phyloP scores from a whole-genome alignment of 1,140 invertebrate genomes.

The Mycetomoellerius zeteki region DNA sequence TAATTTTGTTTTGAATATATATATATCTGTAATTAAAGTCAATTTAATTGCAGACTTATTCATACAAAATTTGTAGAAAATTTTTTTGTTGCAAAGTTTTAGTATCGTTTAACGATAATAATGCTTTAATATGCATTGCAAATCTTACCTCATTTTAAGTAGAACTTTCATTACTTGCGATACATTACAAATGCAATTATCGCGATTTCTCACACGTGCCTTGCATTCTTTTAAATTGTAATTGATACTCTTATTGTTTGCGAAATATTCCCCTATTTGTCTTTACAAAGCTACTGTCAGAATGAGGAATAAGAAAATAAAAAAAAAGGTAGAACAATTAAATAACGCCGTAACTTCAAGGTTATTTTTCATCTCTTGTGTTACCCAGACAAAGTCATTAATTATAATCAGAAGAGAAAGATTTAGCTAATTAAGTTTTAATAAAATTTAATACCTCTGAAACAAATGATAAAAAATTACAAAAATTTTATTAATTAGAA shows the following conservation, averaged over 20 bases:
- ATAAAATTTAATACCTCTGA: neutral
- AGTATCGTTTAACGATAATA: neutral
- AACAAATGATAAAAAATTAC: neutral
- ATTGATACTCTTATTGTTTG: neutral
- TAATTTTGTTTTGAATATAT: neutral
- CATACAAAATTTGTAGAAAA: neutral
- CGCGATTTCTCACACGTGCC: slow-evolving; percentile 7
- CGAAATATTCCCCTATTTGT: neutral
- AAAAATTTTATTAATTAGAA: neutral
- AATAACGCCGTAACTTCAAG: neutral
- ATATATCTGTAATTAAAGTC: too few species aligned
- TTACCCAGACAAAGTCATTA: too few species aligned
- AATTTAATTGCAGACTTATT: too few species aligned
- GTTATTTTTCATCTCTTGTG: neutral
- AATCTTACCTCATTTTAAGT: slow-evolving; percentile 19
- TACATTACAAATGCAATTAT: neutral
- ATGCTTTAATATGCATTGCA: neutral
- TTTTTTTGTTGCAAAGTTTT: neutral
- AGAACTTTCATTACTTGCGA: neutral
- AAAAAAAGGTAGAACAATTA: neutral
- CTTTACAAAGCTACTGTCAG: neutral
- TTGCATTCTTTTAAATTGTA: neutral
- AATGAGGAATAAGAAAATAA: neutral
- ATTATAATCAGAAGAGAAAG: neutral
- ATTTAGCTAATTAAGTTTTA: neutral